These are phyloP conservation scores for Orgyia antiqua DNA, from an alignment of 2,888 invertebrate species.

Conservation along the genomic window DNA sequence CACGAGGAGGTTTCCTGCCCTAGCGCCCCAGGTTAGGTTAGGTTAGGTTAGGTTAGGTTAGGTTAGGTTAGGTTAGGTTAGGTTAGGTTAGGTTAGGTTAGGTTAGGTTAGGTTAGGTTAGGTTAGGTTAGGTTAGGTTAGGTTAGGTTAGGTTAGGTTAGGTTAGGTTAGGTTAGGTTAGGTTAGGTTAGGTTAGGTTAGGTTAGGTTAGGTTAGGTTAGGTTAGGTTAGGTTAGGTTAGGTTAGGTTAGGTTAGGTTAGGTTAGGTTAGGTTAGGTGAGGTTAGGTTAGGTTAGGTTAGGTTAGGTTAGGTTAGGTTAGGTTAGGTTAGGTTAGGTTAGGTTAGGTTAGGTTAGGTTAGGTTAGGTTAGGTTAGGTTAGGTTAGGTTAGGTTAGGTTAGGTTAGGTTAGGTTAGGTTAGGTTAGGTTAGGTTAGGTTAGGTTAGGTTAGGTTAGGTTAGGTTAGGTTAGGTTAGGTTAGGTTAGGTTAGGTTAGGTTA, in stretches of 20 bases:
- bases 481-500: too few species aligned
- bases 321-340: conserved; percentile 14
- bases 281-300: conserved; percentile 17
- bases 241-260: conserved; percentile 15
- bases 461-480: too few species aligned
- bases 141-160: conserved; percentile 10
- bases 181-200: conserved; percentile 3
- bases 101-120: conserved; percentile 6
- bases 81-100: conserved; percentile 6
- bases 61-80: conserved; percentile 5
- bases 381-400: conserved; percentile 1
- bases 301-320: conserved; percentile 14
- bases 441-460: too few species aligned
- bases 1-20: too few species aligned
- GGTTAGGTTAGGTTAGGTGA: conserved; percentile 12
- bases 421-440: too few species aligned
- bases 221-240: conserved; percentile 5
- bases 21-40: conserved; percentile 1
- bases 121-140: conserved; percentile 14
- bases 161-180: conserved; percentile 3
- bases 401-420: too few species aligned
- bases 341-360: conserved; percentile 6
- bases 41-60: conserved; percentile 4
- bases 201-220: conserved; percentile 7
- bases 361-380: conserved; percentile 6